Evolutionary conservation across 1,140 invertebrate species (phyloP).

Genomic region (Gonatopus flavifemur): DNA sequence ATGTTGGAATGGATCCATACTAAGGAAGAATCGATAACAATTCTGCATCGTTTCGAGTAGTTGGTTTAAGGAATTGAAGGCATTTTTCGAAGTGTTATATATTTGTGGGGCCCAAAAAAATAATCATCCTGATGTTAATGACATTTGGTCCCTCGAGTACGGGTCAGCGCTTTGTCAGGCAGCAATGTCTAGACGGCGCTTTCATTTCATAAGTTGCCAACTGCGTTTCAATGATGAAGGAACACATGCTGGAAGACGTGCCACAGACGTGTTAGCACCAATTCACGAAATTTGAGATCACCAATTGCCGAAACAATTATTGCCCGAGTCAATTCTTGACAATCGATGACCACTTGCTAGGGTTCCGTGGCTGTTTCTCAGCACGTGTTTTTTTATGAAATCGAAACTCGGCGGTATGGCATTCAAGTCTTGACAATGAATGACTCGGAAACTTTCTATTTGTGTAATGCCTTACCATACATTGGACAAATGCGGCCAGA

Average conservation of each 20-base stretch:
- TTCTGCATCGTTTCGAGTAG: background rate
- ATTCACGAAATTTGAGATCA: conserved; percentile 16
- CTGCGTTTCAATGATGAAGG: conserved; percentile 17
- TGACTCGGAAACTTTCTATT: conserved; percentile 25
- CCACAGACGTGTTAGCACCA: conserved; percentile 17
- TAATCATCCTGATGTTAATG: background rate
- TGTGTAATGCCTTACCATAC: no score
- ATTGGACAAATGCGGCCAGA: conserved; percentile 16
- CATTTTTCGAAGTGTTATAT: background rate
- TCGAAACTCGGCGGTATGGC: conserved; percentile 41
- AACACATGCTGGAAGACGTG: conserved; percentile 13
- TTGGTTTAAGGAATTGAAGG: background rate
- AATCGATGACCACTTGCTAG: conserved; percentile 15
- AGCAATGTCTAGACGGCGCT: conserved; percentile 11
- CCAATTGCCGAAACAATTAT: conserved; percentile 14
- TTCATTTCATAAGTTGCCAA: conserved; percentile 7
- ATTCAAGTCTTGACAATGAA: conserved; percentile 37
- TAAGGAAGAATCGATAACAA: background rate
- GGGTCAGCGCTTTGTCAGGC: background rate
- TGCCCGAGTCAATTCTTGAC: conserved; percentile 12
- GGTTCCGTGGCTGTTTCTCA: no score
- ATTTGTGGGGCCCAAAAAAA: background rate
- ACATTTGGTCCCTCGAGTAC: background rate
- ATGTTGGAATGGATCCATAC: background rate
- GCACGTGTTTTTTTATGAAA: conserved; percentile 40